Conservation (phyloP, 37 sponge, comb jelly and placozoan species). For the Dysidea cf. avara region DNA sequence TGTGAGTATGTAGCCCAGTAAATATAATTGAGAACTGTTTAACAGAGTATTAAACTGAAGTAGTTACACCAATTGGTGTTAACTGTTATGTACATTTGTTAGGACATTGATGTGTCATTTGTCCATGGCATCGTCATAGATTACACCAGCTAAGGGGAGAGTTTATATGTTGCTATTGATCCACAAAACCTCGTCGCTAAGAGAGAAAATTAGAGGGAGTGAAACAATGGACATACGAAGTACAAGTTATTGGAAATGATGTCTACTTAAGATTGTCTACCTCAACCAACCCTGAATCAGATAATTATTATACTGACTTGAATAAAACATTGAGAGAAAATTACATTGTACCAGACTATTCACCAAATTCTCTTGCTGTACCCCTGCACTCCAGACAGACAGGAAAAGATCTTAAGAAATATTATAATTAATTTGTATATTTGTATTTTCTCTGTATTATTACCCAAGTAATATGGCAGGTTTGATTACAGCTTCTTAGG, state of each 20-base stretch:
- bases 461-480: too few species aligned
- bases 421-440: too few species aligned
- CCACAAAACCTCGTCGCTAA: constrained; percentile 35
- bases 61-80: too few species aligned
- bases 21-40: too few species aligned
- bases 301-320: constrained; percentile 64
- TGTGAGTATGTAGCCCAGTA: too few species aligned
- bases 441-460: too few species aligned
- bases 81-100: background rate
- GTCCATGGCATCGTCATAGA: constrained; percentile 89
- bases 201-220: constrained; percentile 74
- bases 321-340: constrained; percentile 58
- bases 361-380: constrained; percentile 22
- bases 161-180: constrained; percentile 81
- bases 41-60: too few species aligned
- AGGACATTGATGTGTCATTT: constrained; percentile 82
- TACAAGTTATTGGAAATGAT: constrained; percentile 31
- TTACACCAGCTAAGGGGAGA: constrained; percentile 89
- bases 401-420: background rate
- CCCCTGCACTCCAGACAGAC: constrained; percentile 58
- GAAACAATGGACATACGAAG: constrained; percentile 74
- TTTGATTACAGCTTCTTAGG: too few species aligned
- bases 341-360: constrained; percentile 3
- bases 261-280: constrained; percentile 64
- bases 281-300: constrained; percentile 55